A percentile compares a stretch with the other conserved stretches of the same genome.
These are phyloP conservation scores for Prunella strophiata DNA, from an alignment of 2,797 vertebrate genomes.

Conservation along the genomic window DNA sequence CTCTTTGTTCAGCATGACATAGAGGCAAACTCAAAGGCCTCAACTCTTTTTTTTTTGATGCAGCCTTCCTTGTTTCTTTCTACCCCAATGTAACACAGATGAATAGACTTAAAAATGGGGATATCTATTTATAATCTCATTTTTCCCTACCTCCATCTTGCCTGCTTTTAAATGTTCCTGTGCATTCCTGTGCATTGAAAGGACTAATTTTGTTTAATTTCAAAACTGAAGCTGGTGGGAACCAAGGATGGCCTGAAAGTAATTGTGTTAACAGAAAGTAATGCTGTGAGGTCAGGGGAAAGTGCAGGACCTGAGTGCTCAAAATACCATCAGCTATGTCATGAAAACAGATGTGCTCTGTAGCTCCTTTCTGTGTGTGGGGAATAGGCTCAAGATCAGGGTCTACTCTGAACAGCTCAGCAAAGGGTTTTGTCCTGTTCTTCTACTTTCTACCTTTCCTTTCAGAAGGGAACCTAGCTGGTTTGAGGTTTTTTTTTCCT, in stretches of 20 bases:
- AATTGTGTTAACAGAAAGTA: conserved; percentile 29
- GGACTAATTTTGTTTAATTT: neutral
- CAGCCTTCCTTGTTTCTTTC: neutral
- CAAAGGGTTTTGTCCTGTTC: neutral
- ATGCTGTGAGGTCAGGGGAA: conserved; percentile 19
- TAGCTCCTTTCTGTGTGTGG: neutral
- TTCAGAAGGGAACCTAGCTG: neutral
- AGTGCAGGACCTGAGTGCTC: neutral
- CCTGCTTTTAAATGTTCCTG: neutral
- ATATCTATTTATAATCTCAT: neutral
- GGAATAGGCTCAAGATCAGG: neutral
- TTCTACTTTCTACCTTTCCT: neutral
- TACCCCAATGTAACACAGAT: neutral
- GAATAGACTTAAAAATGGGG: neutral
- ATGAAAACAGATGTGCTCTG: conserved; percentile 30
- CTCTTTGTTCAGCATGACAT: neutral
- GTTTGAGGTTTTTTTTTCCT: too few relatives aligned
- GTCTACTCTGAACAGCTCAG: neutral
- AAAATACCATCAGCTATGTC: neutral
- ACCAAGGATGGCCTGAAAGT: neutral
- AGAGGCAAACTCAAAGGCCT: neutral
- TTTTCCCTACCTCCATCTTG: neutral
- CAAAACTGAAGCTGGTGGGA: neutral
- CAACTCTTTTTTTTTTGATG: neutral
- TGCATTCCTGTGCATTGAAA: neutral